Conservation (phyloP, 92 coral and sea anemone species). For the Siderastrea siderea region DNA sequence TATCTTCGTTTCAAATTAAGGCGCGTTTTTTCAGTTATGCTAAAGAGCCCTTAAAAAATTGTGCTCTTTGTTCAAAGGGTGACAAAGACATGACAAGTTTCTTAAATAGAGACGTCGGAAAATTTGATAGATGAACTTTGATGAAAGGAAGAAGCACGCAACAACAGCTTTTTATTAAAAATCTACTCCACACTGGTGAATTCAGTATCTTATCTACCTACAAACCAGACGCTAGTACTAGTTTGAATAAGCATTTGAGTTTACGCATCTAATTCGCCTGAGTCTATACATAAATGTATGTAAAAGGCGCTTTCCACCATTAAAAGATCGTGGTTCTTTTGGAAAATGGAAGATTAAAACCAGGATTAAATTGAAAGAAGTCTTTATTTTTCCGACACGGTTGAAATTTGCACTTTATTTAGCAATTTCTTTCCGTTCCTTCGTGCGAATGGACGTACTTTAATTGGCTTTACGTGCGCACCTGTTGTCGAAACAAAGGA, state of each 20-base stretch:
- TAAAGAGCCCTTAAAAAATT: background rate
- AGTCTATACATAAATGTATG: background rate
- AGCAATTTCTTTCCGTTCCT: background rate
- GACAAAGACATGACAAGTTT: background rate
- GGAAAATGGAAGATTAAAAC: background rate
- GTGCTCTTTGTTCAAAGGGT: too few relatives aligned
- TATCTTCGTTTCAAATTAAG: background rate
- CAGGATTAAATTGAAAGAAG: background rate
- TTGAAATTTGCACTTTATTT: background rate
- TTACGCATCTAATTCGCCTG: background rate
- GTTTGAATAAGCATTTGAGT: background rate
- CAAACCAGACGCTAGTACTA: background rate
- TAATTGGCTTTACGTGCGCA: too few relatives aligned
- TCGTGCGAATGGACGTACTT: too few relatives aligned
- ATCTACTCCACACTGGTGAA: too few relatives aligned
- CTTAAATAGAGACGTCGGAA: background rate
- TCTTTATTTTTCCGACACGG: background rate
- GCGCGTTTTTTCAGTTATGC: background rate
- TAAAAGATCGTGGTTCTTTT: background rate
- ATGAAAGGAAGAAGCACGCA: background rate
- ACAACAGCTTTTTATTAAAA: too few relatives aligned
- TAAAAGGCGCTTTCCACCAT: background rate
- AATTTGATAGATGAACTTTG: background rate
- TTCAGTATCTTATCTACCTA: too few relatives aligned
- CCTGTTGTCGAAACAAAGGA: too few relatives aligned